Percentiles rank a stretch among this genome's conserved stretches.
These are phyloP conservation scores for Protomyctophum bolini DNA, from an alignment of 2,113 vertebrate species.

Conservation along the genomic window DNA sequence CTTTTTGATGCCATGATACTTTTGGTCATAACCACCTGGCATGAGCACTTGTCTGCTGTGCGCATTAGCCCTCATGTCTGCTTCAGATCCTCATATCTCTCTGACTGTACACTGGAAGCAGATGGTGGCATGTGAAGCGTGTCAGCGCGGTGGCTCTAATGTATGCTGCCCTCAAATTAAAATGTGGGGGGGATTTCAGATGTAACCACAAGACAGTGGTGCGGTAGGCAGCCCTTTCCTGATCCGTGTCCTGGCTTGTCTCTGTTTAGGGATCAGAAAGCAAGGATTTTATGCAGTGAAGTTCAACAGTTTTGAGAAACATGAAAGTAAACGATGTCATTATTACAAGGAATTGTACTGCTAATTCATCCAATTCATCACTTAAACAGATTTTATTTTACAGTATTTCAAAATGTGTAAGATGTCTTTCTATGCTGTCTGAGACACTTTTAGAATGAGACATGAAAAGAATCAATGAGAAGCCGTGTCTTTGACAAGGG, in stretches of 20 bases:
- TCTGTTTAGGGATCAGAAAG: slow-evolving; percentile 25
- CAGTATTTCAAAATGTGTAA: too few relatives aligned
- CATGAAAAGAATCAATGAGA: slow-evolving; percentile 46
- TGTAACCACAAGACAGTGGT: slow-evolving; percentile 49
- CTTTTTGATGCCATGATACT: slow-evolving; percentile 32
- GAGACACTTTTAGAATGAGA: slow-evolving; percentile 42
- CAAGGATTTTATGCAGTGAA: slow-evolving; percentile 10
- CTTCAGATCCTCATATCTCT: slow-evolving; percentile 58
- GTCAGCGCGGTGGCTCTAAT: slow-evolving; percentile 68
- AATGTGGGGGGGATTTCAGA: slow-evolving; percentile 64
- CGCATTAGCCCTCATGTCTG: slow-evolving; percentile 57
- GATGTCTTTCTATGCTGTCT: too few relatives aligned
- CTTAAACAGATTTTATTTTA: too few relatives aligned
- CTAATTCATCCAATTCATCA: too few relatives aligned
- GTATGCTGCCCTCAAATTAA: slow-evolving; percentile 78
- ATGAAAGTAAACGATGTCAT: slow-evolving; percentile 6
- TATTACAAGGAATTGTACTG: slow-evolving; percentile 5
- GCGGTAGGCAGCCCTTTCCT: slow-evolving; percentile 46
- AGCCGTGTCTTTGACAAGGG: slow-evolving; percentile 40
- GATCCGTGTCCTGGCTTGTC: slow-evolving; percentile 60
- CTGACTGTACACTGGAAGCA: slow-evolving; percentile 59
- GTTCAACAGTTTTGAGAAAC: slow-evolving; percentile 12
- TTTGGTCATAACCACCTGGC: slow-evolving; percentile 26
- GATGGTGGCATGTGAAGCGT: slow-evolving; percentile 76
- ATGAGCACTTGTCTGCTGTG: slow-evolving; percentile 48